These are phyloP conservation scores for Brachionus rubens DNA, from an alignment of 1,140 invertebrate genomes.

Conservation along the genomic window DNA sequence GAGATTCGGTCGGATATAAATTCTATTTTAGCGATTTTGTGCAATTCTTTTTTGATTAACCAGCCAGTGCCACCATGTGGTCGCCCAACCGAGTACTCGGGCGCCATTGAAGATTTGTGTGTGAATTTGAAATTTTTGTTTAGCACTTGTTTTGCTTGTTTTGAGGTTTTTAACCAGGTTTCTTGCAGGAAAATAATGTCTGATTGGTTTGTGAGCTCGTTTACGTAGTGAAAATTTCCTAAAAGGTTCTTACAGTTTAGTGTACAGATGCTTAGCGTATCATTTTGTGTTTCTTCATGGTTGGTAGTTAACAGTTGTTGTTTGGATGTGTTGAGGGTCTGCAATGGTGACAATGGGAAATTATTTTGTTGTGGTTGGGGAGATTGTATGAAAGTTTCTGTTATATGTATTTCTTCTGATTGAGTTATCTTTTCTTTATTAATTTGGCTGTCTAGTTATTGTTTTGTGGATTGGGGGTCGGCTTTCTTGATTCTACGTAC, in stretches of 20 bases:
- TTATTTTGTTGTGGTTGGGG: too few relatives aligned
- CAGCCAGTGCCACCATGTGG: background rate
- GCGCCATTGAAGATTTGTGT: conserved; percentile 1
- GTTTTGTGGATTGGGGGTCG: background rate
- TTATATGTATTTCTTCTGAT: too few relatives aligned
- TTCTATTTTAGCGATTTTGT: background rate
- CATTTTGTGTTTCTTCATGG: background rate
- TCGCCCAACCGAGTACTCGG: background rate
- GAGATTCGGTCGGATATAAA: conserved; percentile 3
- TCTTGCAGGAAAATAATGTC: background rate
- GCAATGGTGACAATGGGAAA: too few relatives aligned
- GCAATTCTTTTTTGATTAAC: background rate
- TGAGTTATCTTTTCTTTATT: background rate
- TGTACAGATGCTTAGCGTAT: background rate
- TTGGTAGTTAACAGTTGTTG: background rate
- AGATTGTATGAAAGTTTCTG: too few relatives aligned
- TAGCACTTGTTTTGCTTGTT: conserved; percentile 4
- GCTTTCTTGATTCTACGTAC: background rate
- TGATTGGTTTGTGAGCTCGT: background rate
- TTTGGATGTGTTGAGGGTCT: background rate
- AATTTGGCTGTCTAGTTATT: background rate
- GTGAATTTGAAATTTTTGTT: background rate
- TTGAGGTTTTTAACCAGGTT: background rate
- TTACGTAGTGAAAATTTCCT: background rate
- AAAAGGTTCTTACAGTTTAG: background rate